A percentile compares a stretch with the other conserved stretches of the same genome.
These are phyloP conservation scores for Pachycephala philippinensis DNA, from an alignment of 2,113 vertebrate genomes.

Conservation along the genomic window DNA sequence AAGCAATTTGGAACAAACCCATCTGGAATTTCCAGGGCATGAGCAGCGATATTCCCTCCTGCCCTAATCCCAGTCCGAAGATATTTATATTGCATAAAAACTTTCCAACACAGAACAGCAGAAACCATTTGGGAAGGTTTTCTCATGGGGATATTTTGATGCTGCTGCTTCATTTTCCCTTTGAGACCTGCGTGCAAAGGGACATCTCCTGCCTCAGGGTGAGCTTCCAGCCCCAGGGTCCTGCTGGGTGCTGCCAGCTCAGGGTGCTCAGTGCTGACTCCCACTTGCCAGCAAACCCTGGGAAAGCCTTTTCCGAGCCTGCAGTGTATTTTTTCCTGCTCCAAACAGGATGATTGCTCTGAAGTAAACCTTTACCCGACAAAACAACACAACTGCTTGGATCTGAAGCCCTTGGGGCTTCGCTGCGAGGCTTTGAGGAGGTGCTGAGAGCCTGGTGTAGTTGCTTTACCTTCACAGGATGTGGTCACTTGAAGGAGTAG, in stretches of 20 bases:
- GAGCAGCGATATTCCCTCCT: neutral
- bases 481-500: conserved; percentile 22
- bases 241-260: neutral
- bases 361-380: neutral
- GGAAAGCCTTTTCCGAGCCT: neutral
- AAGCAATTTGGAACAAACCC: neutral
- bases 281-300: neutral
- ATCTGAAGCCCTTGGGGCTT: neutral
- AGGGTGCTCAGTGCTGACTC: rapidly evolving
- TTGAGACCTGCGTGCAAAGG: neutral
- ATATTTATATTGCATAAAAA: neutral
- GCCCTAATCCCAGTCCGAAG: neutral
- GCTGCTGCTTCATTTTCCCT: neutral
- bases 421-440: neutral
- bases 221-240: rapidly evolving
- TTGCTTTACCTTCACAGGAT: conserved; percentile 33
- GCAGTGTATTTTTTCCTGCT: neutral
- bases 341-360: neutral
- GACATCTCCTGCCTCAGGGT: neutral
- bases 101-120: neutral
- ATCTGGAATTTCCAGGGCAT: neutral
- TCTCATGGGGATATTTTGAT: neutral
- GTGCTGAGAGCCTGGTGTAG: neutral
- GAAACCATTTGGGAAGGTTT: neutral
- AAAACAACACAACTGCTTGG: neutral